Conservation (phyloP, 2,888 invertebrate species). For the Epistrophella euchroma region DNA sequence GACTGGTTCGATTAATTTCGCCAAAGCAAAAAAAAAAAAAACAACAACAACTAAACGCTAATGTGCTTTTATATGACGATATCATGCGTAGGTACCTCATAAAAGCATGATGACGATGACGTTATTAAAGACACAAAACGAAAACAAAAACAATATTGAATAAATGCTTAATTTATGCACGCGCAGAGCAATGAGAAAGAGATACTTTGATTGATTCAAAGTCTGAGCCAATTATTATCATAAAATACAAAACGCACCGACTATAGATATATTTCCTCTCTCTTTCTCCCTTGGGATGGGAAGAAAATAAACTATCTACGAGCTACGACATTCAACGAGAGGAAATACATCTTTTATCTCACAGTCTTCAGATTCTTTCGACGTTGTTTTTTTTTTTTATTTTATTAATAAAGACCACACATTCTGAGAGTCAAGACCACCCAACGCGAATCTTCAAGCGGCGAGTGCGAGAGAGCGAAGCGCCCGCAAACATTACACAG, state of each 20-base stretch:
- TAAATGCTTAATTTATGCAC: constrained; percentile 60
- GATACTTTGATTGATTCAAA: constrained; percentile 74
- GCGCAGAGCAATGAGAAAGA: constrained; percentile 49
- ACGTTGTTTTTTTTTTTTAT: constrained; percentile 33
- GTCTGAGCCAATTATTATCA: constrained; percentile 49
- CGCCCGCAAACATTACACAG: constrained; percentile 61
- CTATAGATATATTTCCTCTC: neutral
- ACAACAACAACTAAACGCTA: constrained; percentile 12
- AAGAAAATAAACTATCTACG: constrained; percentile 45
- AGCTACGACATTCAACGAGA: constrained; percentile 44
- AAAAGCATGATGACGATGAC: constrained; percentile 38
- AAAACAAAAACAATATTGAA: constrained; percentile 1
- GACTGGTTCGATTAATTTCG: constrained; percentile 44
- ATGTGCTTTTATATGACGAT: constrained; percentile 69
- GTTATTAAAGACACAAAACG: constrained; percentile 24
- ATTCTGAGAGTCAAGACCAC: constrained; percentile 84
- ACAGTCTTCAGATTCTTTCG: constrained; percentile 48
- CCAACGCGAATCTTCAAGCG: constrained; percentile 79
- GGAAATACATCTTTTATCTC: constrained; percentile 58
- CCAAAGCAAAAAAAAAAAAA: constrained; percentile 26
- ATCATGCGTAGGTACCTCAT: constrained; percentile 61
- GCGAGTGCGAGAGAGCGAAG: constrained; percentile 69
- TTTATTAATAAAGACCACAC: constrained; percentile 84
- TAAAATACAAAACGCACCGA: constrained; percentile 36
- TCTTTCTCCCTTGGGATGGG: neutral